Evolutionary conservation across 2,888 invertebrate genomes (phyloP), one percentile per base, ranked within the genome.

Genomic region (Oconnorella tubifera): DNA sequence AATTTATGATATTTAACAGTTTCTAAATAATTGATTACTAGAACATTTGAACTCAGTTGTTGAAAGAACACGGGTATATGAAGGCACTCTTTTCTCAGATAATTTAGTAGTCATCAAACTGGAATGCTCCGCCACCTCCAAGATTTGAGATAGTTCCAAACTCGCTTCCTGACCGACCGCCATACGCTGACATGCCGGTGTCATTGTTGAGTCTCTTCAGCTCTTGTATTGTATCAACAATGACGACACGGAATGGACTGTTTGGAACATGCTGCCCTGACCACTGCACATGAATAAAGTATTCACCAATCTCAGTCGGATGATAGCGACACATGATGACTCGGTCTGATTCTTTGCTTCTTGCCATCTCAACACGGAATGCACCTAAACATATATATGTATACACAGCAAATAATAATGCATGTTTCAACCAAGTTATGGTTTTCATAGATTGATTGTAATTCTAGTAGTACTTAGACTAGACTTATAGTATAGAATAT

Each of bases 341-440:
- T 74, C 99, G 86, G 82, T 99, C 99, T 80, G 96, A 94, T 83
- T 97, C 96, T 78, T 90, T 95, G 83, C 99, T 98, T 23, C 98
- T 86, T 82, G 96, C 96, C 98, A 99, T 99, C 83, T 99, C 98
- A 3, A 99, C 99, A 74, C 97, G 88, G 86, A 99, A 99, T n/a
- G 98, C 98, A 68, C 98, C 87, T 86, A 75, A 19, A 25, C 6
- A 23, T 53, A 23, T 4, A 53, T 53, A 25, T 19, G n/a, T n/a
- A n/a, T n/a, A n/a, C n/a, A n/a, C n/a, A n/a, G n/a, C 19, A 10
- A 48, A 48, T 48, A 14, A 3, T 25, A 25, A 48, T 48, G 48
- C 48, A 14, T 14, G 10, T 10, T 14, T 10, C 19, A 19, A 14
- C 19, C 10, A 14, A 10, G 48, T 48, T 48, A 48, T 19, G 19